These are phyloP conservation scores for Nomada lathburiana DNA, from an alignment of 2,888 invertebrate genomes.

Conservation along the genomic window DNA sequence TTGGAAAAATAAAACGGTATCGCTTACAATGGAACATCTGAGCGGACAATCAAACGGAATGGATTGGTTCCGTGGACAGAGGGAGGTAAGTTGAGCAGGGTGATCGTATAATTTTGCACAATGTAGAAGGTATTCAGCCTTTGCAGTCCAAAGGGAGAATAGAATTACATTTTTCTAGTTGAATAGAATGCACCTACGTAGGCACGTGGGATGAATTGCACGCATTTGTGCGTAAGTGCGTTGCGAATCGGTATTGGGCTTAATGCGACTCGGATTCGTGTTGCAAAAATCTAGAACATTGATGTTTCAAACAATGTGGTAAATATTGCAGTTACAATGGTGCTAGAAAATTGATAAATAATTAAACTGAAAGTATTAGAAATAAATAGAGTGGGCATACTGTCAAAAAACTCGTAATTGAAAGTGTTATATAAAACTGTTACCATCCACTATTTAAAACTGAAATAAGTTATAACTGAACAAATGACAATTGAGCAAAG, in stretches of 20 bases:
- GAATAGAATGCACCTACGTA: slow-evolving; percentile 75
- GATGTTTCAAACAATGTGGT: not conserved
- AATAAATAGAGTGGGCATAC: too few species aligned
- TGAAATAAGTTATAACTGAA: too few species aligned
- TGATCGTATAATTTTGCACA: slow-evolving; percentile 80
- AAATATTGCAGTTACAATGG: not conserved
- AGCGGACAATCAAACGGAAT: slow-evolving; percentile 23
- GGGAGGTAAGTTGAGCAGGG: slow-evolving; percentile 56
- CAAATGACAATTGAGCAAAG: too few species aligned
- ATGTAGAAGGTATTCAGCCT: slow-evolving; percentile 68
- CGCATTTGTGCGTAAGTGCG: slow-evolving; percentile 50
- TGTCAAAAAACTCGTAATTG: too few species aligned
- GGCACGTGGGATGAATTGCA: slow-evolving; percentile 59
- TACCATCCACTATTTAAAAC: too few species aligned
- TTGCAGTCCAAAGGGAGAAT: slow-evolving; percentile 60
- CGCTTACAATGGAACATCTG: slow-evolving; percentile 57
- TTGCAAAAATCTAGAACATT: not conserved
- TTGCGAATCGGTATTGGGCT: slow-evolving; percentile 55
- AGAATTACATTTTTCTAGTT: slow-evolving; percentile 77
- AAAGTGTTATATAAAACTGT: too few species aligned
- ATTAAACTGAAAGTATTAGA: too few species aligned
- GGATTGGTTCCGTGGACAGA: slow-evolving; percentile 23
- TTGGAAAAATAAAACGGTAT: slow-evolving; percentile 35
- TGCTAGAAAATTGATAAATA: too few species aligned
- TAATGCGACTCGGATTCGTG: slow-evolving; percentile 16